phyloP scores from a whole-genome alignment of 1,140 invertebrate species.

The Metaphire vulgaris region DNA sequence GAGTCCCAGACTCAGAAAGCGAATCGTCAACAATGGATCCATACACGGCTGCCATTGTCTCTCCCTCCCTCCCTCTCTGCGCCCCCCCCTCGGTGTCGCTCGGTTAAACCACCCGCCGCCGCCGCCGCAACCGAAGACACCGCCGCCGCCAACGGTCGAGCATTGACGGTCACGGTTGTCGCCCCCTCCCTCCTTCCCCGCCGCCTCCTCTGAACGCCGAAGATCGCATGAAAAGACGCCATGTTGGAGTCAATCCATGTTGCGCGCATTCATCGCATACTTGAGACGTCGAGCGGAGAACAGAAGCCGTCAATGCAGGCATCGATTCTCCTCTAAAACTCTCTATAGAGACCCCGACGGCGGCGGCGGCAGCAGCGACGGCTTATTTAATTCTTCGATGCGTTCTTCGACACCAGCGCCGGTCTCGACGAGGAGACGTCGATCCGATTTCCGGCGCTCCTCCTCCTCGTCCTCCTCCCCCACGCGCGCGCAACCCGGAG shows the following conservation, averaged over 20 bases:
- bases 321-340: not conserved
- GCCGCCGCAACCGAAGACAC: no score
- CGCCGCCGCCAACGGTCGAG: no score
- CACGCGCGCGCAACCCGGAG: no score
- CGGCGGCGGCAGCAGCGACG: no score
- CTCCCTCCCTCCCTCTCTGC: no score
- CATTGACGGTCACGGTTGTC: no score
- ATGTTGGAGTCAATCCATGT: slow-evolving; percentile 1
- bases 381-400: not conserved
- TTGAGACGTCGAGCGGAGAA: not conserved
- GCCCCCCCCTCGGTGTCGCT: not conserved
- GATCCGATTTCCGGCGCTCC: not conserved
- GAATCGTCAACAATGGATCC: not conserved
- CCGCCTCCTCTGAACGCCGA: not conserved
- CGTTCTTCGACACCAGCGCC: not conserved
- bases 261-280: not conserved
- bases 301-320: no score
- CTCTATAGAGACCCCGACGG: not conserved
- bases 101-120: no score
- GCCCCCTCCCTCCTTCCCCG: not conserved
- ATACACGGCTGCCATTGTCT: not conserved
- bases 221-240: not conserved
- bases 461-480: not conserved
- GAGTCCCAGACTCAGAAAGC: not conserved
- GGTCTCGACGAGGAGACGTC: no score